A percentile compares a stretch with the other conserved stretches of the same genome.
These are phyloP conservation scores for Plecotus auritus DNA, from an alignment of 2,113 vertebrate species.

Conservation along the genomic window DNA sequence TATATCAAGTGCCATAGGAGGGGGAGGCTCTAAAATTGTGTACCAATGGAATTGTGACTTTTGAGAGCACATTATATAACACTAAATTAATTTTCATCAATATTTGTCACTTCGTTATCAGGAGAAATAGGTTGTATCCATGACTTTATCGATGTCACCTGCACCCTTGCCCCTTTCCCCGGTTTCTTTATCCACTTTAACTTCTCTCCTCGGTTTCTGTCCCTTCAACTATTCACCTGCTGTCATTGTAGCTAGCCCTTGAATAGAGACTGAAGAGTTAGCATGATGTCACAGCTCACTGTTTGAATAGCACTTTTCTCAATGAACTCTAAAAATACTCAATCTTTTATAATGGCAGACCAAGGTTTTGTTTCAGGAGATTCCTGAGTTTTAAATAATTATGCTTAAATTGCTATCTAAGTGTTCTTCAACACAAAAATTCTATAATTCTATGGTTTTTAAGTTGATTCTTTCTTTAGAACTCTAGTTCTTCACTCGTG, in stretches of 20 bases:
- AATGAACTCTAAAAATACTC: neutral
- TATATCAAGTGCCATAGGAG: neutral
- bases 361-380: neutral
- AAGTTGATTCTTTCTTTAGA: neutral
- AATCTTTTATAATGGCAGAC: neutral
- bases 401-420: neutral
- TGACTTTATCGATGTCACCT: neutral
- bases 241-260: neutral
- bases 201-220: neutral
- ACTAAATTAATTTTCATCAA: neutral
- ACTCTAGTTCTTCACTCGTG: neutral
- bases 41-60: neutral
- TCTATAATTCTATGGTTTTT: neutral
- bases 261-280: neutral
- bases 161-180: fast-evolving
- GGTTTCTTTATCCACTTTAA: neutral
- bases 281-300: neutral
- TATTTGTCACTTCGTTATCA: neutral
- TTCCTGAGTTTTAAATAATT: neutral
- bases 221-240: neutral
- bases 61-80: neutral
- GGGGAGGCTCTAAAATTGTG: neutral
- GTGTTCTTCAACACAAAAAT: neutral
- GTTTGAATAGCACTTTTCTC: neutral
- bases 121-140: neutral